Evolutionary conservation across 1,140 invertebrate species (phyloP).

Genomic region (Melitaea cinxia): DNA sequence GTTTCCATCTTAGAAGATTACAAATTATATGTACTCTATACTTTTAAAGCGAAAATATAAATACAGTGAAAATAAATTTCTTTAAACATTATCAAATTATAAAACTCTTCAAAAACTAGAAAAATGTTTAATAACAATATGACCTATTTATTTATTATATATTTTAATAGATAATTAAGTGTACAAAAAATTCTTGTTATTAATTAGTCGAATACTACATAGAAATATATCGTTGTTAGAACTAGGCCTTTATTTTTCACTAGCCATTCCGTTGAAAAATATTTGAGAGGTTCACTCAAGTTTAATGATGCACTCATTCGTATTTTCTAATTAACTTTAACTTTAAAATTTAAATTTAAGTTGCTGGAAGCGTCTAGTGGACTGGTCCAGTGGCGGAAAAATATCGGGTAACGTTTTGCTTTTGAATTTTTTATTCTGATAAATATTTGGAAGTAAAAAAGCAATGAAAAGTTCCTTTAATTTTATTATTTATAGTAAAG

Average conservation of each 20-base stretch:
- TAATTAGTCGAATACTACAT: background rate
- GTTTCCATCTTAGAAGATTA: too few relatives aligned
- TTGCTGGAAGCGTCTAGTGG: background rate
- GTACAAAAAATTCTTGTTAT: background rate
- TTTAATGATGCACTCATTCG: background rate
- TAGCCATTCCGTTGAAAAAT: background rate
- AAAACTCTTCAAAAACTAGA: too few relatives aligned
- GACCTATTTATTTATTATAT: background rate
- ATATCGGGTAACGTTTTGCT: background rate
- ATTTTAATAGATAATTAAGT: background rate
- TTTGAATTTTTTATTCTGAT: background rate
- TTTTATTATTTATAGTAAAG: too few relatives aligned
- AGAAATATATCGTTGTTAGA: background rate
- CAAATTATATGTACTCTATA: too few relatives aligned
- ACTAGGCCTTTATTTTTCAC: background rate
- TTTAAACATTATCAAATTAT: too few relatives aligned
- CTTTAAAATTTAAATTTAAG: background rate
- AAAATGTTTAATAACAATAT: background rate
- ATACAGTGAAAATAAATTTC: too few relatives aligned
- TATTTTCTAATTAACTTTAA: slow-evolving; percentile 1
- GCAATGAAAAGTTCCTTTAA: too few relatives aligned
- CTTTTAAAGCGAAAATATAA: too few relatives aligned
- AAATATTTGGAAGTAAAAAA: background rate
- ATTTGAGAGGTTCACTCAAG: background rate
- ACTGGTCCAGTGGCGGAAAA: background rate